Base-by-base conservation (phyloP, 2,888 invertebrate species). In the Malacosoma neustria region DNA sequence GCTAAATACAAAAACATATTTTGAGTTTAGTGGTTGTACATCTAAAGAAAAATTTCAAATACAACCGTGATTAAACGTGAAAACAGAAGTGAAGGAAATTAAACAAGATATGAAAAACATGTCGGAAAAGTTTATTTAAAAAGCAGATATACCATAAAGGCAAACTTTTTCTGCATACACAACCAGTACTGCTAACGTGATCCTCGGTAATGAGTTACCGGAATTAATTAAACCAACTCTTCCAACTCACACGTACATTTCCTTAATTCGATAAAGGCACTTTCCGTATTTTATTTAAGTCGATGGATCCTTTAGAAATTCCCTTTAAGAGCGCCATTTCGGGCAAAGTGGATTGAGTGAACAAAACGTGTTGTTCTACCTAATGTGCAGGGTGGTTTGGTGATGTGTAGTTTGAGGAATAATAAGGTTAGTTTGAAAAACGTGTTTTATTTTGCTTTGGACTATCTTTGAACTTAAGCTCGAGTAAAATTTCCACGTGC, bases 151-250 rank as follows among this genome's bases (percentile, higher is more conserved):
- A 22, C 22, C 22, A 22, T 22, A 22, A 22, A 22, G 2, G 22
- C 2, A 22, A 22, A 22, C 22, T 22, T 22, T 22, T 22, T 22
- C 22, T 22, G 6, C 22, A 22, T 22, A 22, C 5, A 22, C 22
- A 9, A 9, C 22, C 9, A 22, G 3, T 22, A 7, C 7, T 22
- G 7, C 3, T 7, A 15, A 22, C 2, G 9, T 9, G 6, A 2
- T 22, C 9, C 22, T 22, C 22, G 9, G 22, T 22, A 22, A 22
- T 22, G 5, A 22, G 22, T 22, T 22, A 22, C 5, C 22, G 5
- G 43, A 46, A 51, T 50, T 52, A 52, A 52, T 51, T 48, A 43
- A 41, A 45, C 42, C 34, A 12, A 40, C 30, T 32, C 36, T 29
- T 38, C 34, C 29, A 38, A 35, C 32, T 14, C 30, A 36, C 37